Evolutionary conservation across 2,113 vertebrate genomes (phyloP).

Genomic region (Phoenicopterus ruber): DNA sequence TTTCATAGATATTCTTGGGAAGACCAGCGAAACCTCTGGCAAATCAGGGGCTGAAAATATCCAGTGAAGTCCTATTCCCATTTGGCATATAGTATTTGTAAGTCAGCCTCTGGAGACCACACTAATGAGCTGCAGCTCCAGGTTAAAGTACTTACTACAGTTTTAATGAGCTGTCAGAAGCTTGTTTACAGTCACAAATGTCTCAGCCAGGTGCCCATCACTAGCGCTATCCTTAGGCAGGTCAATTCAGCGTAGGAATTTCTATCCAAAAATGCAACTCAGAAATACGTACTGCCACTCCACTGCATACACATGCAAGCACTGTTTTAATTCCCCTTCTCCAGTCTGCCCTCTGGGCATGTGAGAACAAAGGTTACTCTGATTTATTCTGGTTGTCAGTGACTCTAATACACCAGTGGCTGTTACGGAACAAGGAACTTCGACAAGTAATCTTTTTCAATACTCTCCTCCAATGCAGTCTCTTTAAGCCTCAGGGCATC

Average conservation of each 20-base stretch:
- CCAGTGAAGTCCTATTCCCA: neutral
- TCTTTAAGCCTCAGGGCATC: neutral
- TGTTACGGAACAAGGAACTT: neutral
- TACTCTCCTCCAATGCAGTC: neutral
- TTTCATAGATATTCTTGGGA: constrained; percentile 12
- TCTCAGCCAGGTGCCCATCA: constrained; percentile 16
- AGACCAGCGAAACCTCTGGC: constrained; percentile 8
- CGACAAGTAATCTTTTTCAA: neutral
- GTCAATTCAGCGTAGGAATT: neutral
- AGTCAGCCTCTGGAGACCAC: constrained; percentile 7
- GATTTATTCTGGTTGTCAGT: neutral
- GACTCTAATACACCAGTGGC: neutral
- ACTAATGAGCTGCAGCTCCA: constrained; percentile 30
- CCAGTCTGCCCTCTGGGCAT: neutral
- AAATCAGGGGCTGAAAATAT: constrained; percentile 13
- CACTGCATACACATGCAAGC: neutral
- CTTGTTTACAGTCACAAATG: constrained; percentile 30
- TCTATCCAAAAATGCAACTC: neutral
- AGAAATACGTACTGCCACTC: neutral
- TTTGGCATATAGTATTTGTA: neutral
- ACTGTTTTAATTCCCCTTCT: neutral
- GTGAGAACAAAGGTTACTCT: neutral
- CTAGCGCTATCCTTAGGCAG: neutral
- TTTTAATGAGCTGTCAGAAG: constrained; percentile 40
- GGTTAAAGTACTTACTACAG: neutral